phyloP scores from a whole-genome alignment of 2,113 vertebrate genomes.

The Edolisoma coerulescens region DNA sequence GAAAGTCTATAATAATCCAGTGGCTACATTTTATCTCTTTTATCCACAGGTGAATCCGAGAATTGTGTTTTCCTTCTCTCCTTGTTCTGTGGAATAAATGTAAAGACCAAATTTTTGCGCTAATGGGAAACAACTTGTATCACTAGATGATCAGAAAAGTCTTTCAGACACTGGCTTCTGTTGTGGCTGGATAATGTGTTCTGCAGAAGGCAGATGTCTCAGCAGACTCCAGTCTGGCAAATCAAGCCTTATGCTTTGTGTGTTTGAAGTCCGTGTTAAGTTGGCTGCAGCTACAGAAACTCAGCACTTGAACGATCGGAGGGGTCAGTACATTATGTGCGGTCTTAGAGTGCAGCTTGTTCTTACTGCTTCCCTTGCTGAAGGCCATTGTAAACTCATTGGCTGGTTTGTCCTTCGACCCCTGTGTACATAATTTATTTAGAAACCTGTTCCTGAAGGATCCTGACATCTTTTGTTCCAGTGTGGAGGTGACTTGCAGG shows the following conservation, averaged over 20 bases:
- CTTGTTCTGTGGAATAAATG: neutral
- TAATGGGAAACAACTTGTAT: neutral
- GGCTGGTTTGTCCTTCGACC: neutral
- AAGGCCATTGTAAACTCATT: neutral
- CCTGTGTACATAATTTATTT: neutral
- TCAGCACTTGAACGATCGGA: neutral
- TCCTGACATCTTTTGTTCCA: neutral
- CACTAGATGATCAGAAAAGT: neutral
- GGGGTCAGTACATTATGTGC: neutral
- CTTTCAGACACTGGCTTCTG: neutral
- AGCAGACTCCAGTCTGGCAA: neutral
- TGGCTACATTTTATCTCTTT: neutral
- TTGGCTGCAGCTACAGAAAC: neutral
- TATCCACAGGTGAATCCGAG: neutral
- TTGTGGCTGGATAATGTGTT: neutral
- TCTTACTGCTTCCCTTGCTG: neutral
- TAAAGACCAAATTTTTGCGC: neutral
- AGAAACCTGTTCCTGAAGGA: neutral
- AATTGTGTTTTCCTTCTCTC: neutral
- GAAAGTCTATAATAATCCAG: neutral
- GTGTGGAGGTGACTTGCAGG: neutral
- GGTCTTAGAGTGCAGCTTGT: neutral
- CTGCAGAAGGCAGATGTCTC: neutral
- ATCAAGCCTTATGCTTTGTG: neutral
- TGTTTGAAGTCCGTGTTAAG: neutral